phyloP scores from a whole-genome alignment of 1,140 invertebrate genomes.

The Drosophila seguyi region DNA sequence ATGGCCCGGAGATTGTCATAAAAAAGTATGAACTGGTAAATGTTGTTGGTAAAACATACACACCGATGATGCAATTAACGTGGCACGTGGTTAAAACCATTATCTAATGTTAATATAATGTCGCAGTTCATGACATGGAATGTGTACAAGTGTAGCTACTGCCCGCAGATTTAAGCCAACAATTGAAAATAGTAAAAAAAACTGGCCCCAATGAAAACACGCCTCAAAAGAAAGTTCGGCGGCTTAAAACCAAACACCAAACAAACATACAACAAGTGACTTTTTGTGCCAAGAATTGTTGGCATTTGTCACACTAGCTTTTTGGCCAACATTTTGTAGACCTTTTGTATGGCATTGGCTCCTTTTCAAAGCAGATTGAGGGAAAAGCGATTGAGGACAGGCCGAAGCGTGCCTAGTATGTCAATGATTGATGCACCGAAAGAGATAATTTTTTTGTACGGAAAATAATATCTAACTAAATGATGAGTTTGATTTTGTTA shows the following conservation, averaged over 20 bases:
- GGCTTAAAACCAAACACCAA: conserved; percentile 30
- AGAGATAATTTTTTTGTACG: not conserved
- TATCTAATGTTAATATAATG: conserved; percentile 69
- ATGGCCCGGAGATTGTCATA: conserved; percentile 26
- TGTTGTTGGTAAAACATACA: conserved; percentile 4
- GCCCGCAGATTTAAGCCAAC: conserved; percentile 21
- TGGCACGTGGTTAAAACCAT: conserved; percentile 52
- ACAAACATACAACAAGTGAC: conserved; percentile 39
- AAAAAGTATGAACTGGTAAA: conserved; percentile 35
- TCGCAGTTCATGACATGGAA: conserved; percentile 70
- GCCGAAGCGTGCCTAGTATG: conserved; percentile 21
- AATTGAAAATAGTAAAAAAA: conserved; percentile 37
- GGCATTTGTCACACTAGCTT: conserved; percentile 44
- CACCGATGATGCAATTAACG: conserved; percentile 45
- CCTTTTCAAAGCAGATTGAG: conserved; percentile 29
- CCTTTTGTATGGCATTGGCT: conserved; percentile 18
- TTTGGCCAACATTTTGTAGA: conserved; percentile 39
- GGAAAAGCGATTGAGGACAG: conserved; percentile 45
- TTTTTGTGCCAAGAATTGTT: conserved; percentile 55
- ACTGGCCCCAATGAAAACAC: conserved; percentile 47
- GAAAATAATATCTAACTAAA: not conserved
- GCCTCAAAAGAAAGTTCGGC: conserved; percentile 71
- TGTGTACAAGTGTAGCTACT: conserved; percentile 18
- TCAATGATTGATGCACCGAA: conserved; percentile 25
- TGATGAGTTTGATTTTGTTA: too few relatives aligned